Base-by-base conservation (phyloP, 2,113 vertebrate genomes). In the Heterotis niloticus region DNA sequence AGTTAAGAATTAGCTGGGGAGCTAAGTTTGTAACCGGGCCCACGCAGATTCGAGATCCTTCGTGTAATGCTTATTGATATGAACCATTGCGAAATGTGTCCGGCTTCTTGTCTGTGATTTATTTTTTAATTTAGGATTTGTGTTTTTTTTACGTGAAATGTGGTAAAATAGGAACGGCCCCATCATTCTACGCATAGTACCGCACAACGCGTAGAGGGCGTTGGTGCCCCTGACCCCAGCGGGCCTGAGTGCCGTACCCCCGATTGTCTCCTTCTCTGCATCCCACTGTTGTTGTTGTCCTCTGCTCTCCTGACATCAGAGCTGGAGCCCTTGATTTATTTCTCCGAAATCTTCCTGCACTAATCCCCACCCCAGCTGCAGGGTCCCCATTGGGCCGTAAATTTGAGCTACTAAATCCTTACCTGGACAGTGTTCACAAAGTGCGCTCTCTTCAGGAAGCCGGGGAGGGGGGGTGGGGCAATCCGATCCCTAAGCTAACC, bases 281-380 rank as follows among this genome's bases (percentile, higher is more conserved):
- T 76, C 60, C 67, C 71, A 26, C 68, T 44, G 26, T 17, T 60
- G 54, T 76, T 24, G 34, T 23, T 56, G 65, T 69, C 54, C 76
- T 51, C 52, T 57, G 65, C 54, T n/a, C 56, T 60, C 77, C 65
- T 26, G 5, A 77, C 66, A 77, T 74, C 78, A 66, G 62, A 74
- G 20, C 5, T 62, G 84, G 67, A 80, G 69, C 81, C 66, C 51
- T 59, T 86, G 82, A 84, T 86, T 86, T 86, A 86, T 82, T 81
- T 82, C 77, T 67, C 28, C 14, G 60, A 85, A 85, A 70, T 81
- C 79, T 86, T 83, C 84, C 82, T 83, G 82, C 79, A 62, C 82
- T 88, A 86, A 88, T 88, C 85, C 82, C 82, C 80, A 74, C 81
- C 81, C 85, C 85, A 86, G 85, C 86, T 88, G 86, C 83, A 78